Evolutionary conservation across 2,797 vertebrate species (phyloP), one percentile per base, ranked within the genome.

Genomic region (Adrianichthys oophorus): DNA sequence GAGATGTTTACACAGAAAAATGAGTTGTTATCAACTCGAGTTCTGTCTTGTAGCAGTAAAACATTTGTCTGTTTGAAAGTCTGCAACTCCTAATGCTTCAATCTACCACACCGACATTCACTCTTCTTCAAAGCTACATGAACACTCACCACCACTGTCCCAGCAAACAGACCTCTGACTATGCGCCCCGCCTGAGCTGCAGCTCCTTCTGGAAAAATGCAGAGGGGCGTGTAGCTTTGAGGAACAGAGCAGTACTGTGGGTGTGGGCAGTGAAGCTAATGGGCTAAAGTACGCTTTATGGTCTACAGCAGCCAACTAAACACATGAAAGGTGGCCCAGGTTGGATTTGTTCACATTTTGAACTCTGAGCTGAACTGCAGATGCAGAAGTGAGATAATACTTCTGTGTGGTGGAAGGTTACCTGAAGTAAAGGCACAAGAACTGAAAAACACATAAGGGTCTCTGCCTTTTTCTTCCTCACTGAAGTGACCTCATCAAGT

Each of bases 101-200:
- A 6, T n/a, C 42, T 6, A 44, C 43, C 17, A 8, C 43, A 10
- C 43, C 17, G 4, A 3, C 16, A 45, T 18, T 1, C 24, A 15
- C 32, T 10, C 6, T 44, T n/a, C n/a, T 44, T n/a, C n/a, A 13
- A 15, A 18, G 15, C 7, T 19, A 4, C 18, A 0, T 15, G 0
- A 49, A 42, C 8, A 76, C 78, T 71, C 43, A 84, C 73, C 15
- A 15, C 4, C 32, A 58, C 41, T 1, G 21, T 52, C 7, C 4
- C 5, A 5, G 51, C n/a, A 21, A 19, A 15, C 32, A 53, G 40
- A 44, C 40, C 3, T 16, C 16, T 24, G 61, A 45, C 23, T 16
- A 14, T 59, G 43, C 18, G 1, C 62, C 59, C 54, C 37, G 43
- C 47, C 18, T 65, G 43, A 40, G 1, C 65, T 46, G 0, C 41